These are phyloP conservation scores for Platalea minor DNA, from an alignment of 2,797 vertebrate species.

Conservation along the genomic window DNA sequence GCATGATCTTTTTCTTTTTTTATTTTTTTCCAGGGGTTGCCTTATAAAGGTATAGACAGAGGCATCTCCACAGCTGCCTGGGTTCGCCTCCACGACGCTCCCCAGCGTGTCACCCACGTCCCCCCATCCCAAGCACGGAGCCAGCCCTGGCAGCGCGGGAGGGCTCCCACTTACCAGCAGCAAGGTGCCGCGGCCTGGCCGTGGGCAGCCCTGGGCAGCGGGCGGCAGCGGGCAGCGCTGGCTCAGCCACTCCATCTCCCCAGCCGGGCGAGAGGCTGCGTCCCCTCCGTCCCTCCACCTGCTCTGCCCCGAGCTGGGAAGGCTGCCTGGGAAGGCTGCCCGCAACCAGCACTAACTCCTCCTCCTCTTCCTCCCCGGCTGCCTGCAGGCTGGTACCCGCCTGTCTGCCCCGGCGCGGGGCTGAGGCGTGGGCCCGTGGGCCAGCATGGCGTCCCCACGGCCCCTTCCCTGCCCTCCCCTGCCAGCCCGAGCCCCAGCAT, in stretches of 20 bases:
- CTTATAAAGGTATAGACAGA: background rate
- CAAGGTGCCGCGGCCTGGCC: background rate
- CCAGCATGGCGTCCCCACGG: background rate
- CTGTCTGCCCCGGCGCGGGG: background rate
- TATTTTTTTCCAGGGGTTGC: background rate
- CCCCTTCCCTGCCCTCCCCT: background rate
- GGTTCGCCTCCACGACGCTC: fast-evolving
- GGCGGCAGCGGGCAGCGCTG: constrained; percentile 23
- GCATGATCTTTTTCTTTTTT: background rate
- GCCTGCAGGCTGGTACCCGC: background rate
- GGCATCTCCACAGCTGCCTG: fast-evolving
- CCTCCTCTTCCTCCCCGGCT: background rate
- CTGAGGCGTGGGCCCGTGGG: background rate
- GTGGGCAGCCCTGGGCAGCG: background rate
- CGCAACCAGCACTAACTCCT: background rate
- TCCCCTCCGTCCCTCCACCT: background rate
- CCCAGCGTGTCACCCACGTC: fast-evolving
- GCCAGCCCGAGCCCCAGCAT: background rate
- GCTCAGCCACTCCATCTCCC: constrained; percentile 45
- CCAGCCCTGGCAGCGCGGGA: background rate
- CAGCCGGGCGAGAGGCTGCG: too few species aligned
- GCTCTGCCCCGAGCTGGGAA: background rate
- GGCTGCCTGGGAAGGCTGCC: background rate
- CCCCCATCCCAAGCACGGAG: background rate
- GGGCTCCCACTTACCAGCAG: constrained; percentile 58